Evolutionary conservation across 2,113 vertebrate species (phyloP).

Genomic region (Mesocricetus auratus): DNA sequence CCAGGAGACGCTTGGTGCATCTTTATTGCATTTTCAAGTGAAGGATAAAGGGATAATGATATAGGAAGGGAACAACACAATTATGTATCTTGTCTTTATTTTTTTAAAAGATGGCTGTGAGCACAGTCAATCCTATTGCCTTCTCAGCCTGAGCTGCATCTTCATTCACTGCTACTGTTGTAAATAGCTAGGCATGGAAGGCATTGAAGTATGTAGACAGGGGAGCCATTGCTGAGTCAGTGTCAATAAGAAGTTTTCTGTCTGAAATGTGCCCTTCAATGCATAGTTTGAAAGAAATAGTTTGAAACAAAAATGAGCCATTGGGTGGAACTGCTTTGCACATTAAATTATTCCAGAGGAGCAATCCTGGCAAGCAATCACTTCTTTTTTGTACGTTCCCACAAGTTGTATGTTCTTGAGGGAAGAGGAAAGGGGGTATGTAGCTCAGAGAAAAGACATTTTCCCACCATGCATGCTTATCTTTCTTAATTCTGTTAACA

Average conservation of each 20-base stretch:
- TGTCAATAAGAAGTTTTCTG: not conserved
- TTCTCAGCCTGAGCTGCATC: not conserved
- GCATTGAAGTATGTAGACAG: not conserved
- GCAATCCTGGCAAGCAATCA: not conserved
- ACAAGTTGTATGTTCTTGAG: not conserved
- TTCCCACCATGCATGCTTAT: not conserved
- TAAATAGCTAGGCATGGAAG: not conserved
- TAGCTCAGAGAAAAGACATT: not conserved
- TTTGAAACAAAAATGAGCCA: not conserved
- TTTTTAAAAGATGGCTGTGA: not conserved
- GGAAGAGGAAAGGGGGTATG: not conserved
- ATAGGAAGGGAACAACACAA: not conserved
- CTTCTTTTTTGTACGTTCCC: conserved; percentile 7
- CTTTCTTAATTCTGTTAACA: conserved; percentile 5
- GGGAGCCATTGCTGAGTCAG: not conserved
- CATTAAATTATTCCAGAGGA: not conserved
- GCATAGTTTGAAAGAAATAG: not conserved
- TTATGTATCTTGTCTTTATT: not conserved
- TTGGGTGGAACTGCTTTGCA: not conserved
- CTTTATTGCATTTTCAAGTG: conserved; percentile 24
- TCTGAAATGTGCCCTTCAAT: not conserved
- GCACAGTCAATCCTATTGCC: not conserved
- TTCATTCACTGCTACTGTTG: not conserved
- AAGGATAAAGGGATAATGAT: not conserved
- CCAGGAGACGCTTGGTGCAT: not conserved